These are phyloP conservation scores for Cyprinodon tularosa DNA, from an alignment of 2,113 vertebrate genomes.

Conservation along the genomic window DNA sequence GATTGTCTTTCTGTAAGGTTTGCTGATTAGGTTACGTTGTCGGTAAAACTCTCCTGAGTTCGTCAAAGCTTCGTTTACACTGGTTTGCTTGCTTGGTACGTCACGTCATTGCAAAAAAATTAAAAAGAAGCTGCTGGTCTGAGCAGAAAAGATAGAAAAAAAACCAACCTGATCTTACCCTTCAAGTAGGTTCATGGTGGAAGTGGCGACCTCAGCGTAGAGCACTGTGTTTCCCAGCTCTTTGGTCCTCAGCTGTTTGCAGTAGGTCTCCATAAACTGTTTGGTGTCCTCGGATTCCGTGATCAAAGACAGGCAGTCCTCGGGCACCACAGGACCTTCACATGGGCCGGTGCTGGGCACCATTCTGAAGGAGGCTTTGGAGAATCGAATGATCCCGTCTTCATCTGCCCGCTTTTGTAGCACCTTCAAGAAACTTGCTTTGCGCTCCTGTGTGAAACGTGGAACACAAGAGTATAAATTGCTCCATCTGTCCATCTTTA, in stretches of 20 bases:
- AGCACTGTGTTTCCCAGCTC: conserved; percentile 85
- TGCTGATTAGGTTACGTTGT: too few species aligned
- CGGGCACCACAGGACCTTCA: conserved; percentile 45
- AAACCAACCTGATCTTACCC: conserved; percentile 79
- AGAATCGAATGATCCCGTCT: conserved; percentile 71
- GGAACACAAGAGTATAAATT: neutral
- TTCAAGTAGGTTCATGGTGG: conserved; percentile 92
- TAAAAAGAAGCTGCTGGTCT: neutral
- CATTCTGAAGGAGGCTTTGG: conserved; percentile 82
- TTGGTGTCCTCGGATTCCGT: conserved; percentile 73
- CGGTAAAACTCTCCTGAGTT: too few species aligned
- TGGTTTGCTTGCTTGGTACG: too few species aligned
- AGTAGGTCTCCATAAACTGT: conserved; percentile 85
- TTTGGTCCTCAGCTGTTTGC: conserved; percentile 81
- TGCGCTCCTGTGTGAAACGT: conserved; percentile 54
- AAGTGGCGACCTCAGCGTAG: conserved; percentile 84
- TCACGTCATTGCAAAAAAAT: too few species aligned
- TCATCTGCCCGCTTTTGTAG: conserved; percentile 66
- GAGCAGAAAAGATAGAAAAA: neutral
- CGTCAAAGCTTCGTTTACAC: too few species aligned
- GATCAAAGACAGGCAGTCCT: conserved; percentile 78
- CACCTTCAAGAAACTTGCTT: conserved; percentile 77
- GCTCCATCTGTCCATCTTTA: neutral
- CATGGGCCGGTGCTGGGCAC: conserved; percentile 59
- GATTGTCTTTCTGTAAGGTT: too few species aligned